phyloP scores from a whole-genome alignment of 2,888 invertebrate species.

The Platycheirus albimanus region DNA sequence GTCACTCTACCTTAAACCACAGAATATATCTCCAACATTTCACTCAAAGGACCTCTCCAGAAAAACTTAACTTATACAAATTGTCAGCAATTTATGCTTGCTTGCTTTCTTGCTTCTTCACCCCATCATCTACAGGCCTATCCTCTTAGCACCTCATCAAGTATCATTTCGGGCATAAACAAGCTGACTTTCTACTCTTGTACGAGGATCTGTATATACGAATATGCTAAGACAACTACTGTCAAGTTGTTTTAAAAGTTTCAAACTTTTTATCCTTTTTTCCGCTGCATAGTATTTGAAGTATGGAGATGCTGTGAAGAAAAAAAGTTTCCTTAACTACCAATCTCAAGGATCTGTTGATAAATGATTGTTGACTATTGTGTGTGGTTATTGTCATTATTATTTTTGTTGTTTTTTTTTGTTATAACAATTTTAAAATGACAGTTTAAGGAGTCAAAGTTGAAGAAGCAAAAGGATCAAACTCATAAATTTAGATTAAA shows the following conservation, averaged over 20 bases:
- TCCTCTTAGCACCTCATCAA: constrained; percentile 33
- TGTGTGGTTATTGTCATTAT: neutral
- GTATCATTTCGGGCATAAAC: constrained; percentile 36
- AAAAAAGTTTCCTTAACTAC: neutral
- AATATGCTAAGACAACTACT: constrained; percentile 23
- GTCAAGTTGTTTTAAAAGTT: constrained; percentile 47
- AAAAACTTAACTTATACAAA: constrained; percentile 24
- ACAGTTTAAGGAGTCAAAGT: no score
- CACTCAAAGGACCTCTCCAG: constrained; percentile 24
- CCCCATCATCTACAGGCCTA: constrained; percentile 11
- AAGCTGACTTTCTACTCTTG: constrained; percentile 27
- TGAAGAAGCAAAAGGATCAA: no score
- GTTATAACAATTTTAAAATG: no score
- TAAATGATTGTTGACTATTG: neutral
- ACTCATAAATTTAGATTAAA: no score
- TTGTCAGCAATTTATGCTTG: constrained; percentile 34
- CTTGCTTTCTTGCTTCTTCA: no score
- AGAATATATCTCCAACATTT: constrained; percentile 19
- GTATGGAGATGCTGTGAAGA: neutral
- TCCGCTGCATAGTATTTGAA: neutral
- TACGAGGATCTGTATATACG: constrained; percentile 1
- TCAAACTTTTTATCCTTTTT: constrained; percentile 43
- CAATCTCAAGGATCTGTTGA: neutral
- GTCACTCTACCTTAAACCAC: neutral
- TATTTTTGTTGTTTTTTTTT: neutral